phyloP scores from a whole-genome alignment of 2,113 vertebrate species.

The Upupa epops region DNA sequence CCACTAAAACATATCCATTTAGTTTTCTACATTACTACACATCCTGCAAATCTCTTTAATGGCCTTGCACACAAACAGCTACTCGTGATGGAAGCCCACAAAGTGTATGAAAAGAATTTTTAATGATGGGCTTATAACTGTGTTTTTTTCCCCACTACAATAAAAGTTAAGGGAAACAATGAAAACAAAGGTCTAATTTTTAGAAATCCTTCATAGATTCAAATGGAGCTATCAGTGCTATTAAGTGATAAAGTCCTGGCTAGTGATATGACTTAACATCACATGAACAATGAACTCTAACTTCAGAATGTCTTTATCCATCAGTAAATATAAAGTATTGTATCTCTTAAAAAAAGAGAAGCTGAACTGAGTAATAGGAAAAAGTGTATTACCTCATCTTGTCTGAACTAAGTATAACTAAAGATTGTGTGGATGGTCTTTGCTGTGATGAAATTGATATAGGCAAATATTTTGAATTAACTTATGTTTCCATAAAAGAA shows the following conservation, averaged over 20 bases:
- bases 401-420: neutral
- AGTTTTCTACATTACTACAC: neutral
- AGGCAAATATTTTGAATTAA: neutral
- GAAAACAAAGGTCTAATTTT: neutral
- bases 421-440: neutral
- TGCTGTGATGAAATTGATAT: neutral
- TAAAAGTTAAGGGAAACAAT: neutral
- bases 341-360: neutral
- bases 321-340: neutral
- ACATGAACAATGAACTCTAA: neutral
- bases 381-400: neutral
- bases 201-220: neutral
- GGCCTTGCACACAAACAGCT: neutral
- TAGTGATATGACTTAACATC: neutral
- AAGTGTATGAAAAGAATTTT: neutral
- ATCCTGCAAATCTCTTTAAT: neutral
- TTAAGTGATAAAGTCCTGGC: neutral
- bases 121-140: rapidly evolving
- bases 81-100: neutral
- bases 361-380: neutral
- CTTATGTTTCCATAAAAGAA: neutral
- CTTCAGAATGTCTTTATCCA: neutral
- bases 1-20: too few relatives aligned
- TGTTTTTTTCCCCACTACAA: neutral
- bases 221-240: neutral